These are phyloP conservation scores for Stramonita haemastoma DNA, from an alignment of 2,888 invertebrate species.

Conservation along the genomic window DNA sequence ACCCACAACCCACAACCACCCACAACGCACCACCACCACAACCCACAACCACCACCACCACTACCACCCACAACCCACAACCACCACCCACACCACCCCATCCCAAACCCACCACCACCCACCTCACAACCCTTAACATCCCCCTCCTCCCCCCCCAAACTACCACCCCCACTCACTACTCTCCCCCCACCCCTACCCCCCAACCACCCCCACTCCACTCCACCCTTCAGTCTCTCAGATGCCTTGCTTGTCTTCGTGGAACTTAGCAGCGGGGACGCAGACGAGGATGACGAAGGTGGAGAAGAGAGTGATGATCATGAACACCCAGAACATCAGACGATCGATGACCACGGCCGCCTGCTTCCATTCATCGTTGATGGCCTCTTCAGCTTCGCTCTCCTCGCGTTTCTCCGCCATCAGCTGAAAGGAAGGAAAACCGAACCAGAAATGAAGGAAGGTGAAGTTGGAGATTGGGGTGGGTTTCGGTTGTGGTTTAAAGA, in stretches of 20 bases:
- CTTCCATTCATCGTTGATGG: conserved; percentile 74
- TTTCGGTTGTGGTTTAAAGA: too few species aligned
- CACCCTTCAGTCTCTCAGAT: conserved; percentile 29
- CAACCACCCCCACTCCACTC: too few species aligned
- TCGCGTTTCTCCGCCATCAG: conserved; percentile 70
- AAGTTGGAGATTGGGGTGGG: too few species aligned
- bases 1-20: not conserved
- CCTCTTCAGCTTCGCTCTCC: conserved; percentile 66
- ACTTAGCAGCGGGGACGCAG: conserved; percentile 64
- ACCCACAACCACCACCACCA: too few species aligned
- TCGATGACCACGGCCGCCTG: conserved; percentile 74
- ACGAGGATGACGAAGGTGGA: conserved; percentile 69
- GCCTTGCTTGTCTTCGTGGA: conserved; percentile 48
- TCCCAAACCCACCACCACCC: too few species aligned
- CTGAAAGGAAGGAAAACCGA: conserved; percentile 8
- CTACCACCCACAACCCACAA: too few species aligned
- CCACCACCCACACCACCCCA: too few species aligned
- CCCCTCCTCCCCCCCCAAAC: too few species aligned
- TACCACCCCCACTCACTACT: too few species aligned
- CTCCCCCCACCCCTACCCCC: too few species aligned
- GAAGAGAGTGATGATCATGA: conserved; percentile 66
- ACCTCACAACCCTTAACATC: too few species aligned
- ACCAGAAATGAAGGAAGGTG: not conserved
- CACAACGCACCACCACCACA: too few species aligned
- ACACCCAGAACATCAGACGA: conserved; percentile 71